Conservation (phyloP, 2,113 vertebrate species). For the Narcine bancroftii region DNA sequence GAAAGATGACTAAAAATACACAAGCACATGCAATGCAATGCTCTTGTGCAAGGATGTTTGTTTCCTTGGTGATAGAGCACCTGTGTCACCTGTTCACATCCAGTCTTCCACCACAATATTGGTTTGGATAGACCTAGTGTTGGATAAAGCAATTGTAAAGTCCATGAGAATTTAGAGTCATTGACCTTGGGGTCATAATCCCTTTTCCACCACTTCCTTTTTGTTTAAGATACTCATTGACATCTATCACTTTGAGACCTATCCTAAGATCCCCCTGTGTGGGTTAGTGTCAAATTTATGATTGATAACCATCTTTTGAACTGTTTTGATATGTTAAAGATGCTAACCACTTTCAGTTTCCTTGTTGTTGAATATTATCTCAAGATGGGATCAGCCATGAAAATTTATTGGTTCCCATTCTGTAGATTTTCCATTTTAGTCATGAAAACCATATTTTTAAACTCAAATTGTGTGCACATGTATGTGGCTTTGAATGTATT, state of each 20-base stretch:
- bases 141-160: neutral
- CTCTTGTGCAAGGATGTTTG: neutral
- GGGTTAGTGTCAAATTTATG: neutral
- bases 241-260: neutral
- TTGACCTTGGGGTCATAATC: neutral
- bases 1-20: neutral
- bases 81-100: neutral
- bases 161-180: neutral
- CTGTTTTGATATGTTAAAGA: neutral
- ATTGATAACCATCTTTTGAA: neutral
- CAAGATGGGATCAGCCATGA: neutral
- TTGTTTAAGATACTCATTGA: neutral
- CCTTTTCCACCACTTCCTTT: neutral
- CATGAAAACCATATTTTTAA: neutral
- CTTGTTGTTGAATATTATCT: conserved; percentile 5
- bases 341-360: neutral
- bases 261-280: neutral
- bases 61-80: neutral
- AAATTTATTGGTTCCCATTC: too few species aligned
- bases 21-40: neutral
- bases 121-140: neutral
- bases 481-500: neutral
- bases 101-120: neutral
- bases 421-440: too few species aligned
- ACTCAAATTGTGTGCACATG: neutral